Evolutionary conservation across 23 tunicate genomes (phyloP).

Genomic region (Aplidium turbinatum): DNA sequence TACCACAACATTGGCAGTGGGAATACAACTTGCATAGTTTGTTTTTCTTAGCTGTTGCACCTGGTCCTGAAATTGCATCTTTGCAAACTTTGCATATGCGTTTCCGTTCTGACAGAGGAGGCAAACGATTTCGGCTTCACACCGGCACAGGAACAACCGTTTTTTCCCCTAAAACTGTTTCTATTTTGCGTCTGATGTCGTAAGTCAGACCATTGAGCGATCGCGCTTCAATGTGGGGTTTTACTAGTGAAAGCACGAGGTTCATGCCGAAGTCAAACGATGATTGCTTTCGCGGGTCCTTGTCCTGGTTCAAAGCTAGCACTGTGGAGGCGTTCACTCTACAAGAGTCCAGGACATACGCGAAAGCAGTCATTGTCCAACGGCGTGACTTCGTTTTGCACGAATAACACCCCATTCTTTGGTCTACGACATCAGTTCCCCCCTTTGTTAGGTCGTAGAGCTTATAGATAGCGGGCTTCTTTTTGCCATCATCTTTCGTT

Average conservation of each 20-base stretch:
- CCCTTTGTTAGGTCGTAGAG: not conserved
- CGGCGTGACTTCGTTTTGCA: not conserved
- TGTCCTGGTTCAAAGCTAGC: not conserved
- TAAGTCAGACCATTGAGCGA: not conserved
- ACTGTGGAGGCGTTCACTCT: not conserved
- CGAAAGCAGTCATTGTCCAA: not conserved
- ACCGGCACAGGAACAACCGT: too few species aligned
- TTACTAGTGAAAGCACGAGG: not conserved
- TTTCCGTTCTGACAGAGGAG: too few species aligned
- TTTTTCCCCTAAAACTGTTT: not conserved
- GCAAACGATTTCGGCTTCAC: too few species aligned
- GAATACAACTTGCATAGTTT: too few species aligned
- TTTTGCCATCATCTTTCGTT: not conserved
- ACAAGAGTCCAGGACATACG: not conserved
- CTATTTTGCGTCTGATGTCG: not conserved
- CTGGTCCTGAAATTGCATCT: too few species aligned
- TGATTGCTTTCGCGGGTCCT: not conserved
- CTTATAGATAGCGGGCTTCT: not conserved
- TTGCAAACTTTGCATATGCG: too few species aligned
- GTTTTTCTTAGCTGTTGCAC: too few species aligned
- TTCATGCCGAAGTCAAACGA: not conserved
- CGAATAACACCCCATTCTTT: not conserved
- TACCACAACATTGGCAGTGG: too few species aligned
- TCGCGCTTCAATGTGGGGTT: not conserved
- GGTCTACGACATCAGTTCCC: not conserved